A percentile compares a stretch with the other conserved stretches of the same genome.
phyloP scores from a whole-genome alignment of 2,797 vertebrate genomes.

The Anableps anableps region DNA sequence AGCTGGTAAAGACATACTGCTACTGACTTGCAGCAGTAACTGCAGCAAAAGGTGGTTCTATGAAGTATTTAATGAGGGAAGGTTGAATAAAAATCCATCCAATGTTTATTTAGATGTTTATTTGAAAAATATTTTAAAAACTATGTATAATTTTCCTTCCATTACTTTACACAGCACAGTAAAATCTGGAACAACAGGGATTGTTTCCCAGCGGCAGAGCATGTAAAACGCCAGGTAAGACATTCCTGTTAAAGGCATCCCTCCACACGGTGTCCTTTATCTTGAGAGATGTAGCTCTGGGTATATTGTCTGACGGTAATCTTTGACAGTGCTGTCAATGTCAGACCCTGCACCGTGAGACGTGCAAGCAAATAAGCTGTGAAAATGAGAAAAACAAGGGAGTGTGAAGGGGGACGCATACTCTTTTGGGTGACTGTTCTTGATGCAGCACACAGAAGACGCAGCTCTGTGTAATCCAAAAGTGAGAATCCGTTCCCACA shows the following conservation, averaged over 20 bases:
- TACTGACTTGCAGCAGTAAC: neutral
- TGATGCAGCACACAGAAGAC: slow-evolving; percentile 42
- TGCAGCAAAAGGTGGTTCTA: neutral
- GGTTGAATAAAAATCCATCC: neutral
- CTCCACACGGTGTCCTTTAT: slow-evolving; percentile 37
- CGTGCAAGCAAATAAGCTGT: slow-evolving; percentile 49
- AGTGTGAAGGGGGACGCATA: slow-evolving; percentile 36
- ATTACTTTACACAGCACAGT: neutral
- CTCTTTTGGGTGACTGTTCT: slow-evolving; percentile 49
- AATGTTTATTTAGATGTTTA: neutral
- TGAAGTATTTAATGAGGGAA: neutral
- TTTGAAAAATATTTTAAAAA: neutral
- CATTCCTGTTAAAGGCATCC: slow-evolving; percentile 22
- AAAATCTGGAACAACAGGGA: slow-evolving; percentile 30
- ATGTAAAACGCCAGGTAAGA: slow-evolving; percentile 30
- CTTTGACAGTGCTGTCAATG: slow-evolving; percentile 57
- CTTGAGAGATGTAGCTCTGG: slow-evolving; percentile 14
- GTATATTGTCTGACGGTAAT: slow-evolving; percentile 40
- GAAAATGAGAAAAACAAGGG: slow-evolving; percentile 40
- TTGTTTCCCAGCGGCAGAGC: slow-evolving; percentile 41
- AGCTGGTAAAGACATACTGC: neutral
- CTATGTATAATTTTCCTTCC: neutral
- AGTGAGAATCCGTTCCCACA: slow-evolving; percentile 63
- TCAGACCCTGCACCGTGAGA: slow-evolving; percentile 46
- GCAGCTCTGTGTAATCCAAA: slow-evolving; percentile 59